Evolutionary conservation across 1,140 invertebrate genomes (phyloP).

Genomic region (Epicauta chinensis): DNA sequence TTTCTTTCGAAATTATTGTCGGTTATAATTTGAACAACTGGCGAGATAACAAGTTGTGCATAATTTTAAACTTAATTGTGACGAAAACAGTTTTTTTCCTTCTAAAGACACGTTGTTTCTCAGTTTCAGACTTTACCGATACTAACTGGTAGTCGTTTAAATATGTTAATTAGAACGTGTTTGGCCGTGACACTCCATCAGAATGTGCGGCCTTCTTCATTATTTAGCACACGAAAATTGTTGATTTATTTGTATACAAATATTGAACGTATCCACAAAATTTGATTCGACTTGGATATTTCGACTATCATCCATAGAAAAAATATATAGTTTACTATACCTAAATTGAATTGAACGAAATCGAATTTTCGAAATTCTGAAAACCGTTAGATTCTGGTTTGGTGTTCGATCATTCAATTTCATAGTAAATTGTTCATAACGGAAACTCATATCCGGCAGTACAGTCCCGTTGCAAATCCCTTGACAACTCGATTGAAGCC

Average conservation of each 20-base stretch:
- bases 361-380: conserved; percentile 28
- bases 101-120: no score
- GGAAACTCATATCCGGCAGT: conserved; percentile 54
- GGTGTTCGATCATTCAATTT: conserved; percentile 47
- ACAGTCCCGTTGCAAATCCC: conserved; percentile 9
- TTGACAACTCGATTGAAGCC: conserved; percentile 4
- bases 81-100: no score
- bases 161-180: conserved; percentile 8
- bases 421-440: conserved; percentile 58
- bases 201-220: no score
- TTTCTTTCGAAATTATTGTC: conserved; percentile 15
- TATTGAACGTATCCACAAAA: no score
- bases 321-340: no score
- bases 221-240: no score
- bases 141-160: background rate
- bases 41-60: conserved; percentile 13
- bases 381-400: conserved; percentile 19
- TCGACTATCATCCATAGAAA: no score
- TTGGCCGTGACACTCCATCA: conserved; percentile 7
- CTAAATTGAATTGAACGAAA: conserved; percentile 9
- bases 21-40: conserved; percentile 17
- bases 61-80: conserved; percentile 1
- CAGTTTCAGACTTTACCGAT: no score
- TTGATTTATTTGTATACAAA: no score
- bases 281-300: no score